Conservation (phyloP, 92 coral and sea anemone genomes). For the Chrysogorgia sp. region DNA sequence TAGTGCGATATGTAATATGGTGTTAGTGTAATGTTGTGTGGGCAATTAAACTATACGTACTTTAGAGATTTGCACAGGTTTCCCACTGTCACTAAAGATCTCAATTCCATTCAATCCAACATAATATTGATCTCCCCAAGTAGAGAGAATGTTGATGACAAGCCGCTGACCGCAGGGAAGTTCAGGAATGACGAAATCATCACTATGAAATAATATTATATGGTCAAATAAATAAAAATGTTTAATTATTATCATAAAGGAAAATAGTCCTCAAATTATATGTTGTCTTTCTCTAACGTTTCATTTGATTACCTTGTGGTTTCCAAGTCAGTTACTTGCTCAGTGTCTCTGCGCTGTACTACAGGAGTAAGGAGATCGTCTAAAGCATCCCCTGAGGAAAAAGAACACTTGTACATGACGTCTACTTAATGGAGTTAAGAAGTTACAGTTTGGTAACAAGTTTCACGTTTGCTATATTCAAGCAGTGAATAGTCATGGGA, state of each 20-base stretch:
- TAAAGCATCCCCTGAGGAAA: slow-evolving; percentile 78
- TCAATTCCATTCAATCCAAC: slow-evolving; percentile 97
- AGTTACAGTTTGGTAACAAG: too few relatives aligned
- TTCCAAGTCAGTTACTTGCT: slow-evolving; percentile 5
- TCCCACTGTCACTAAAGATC: slow-evolving; percentile 82
- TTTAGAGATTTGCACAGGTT: slow-evolving; percentile 85
- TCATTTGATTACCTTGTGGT: slow-evolving; percentile 1
- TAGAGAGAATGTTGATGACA: slow-evolving; percentile 70
- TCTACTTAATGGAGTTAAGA: too few relatives aligned
- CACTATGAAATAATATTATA: too few relatives aligned
- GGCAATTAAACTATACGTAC: slow-evolving; percentile 52
- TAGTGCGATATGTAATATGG: too few relatives aligned
- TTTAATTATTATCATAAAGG: too few relatives aligned
- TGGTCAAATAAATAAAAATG: too few relatives aligned
- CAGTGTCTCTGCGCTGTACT: slow-evolving; percentile 10
- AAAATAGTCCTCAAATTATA: too few relatives aligned
- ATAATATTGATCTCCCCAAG: slow-evolving; percentile 97
- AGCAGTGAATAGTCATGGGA: too few relatives aligned
- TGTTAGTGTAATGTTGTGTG: too few relatives aligned
- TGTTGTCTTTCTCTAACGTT: too few relatives aligned
- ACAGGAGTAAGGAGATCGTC: slow-evolving; percentile 70
- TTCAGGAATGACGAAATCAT: slow-evolving; percentile 79
- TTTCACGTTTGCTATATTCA: too few relatives aligned
- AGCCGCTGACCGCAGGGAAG: slow-evolving; percentile 84
- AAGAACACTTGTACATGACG: neutral